phyloP scores from a whole-genome alignment of 2,113 vertebrate species.

The Pungitius pungitius region DNA sequence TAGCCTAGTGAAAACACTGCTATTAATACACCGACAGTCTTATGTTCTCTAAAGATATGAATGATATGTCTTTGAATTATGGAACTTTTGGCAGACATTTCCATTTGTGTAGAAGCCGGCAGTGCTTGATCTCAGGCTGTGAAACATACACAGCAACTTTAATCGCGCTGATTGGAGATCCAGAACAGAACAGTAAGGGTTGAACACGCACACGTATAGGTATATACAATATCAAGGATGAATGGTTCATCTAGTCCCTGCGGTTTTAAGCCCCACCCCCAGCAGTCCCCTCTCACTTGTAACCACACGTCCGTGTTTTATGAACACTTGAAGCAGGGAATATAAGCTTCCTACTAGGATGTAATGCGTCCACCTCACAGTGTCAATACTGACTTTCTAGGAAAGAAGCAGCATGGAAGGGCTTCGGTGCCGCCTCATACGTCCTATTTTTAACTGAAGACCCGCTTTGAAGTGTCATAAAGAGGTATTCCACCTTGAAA shows the following conservation, averaged over 20 bases:
- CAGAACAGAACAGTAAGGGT: too few species aligned
- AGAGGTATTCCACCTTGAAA: not conserved
- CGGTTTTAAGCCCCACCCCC: conserved; percentile 18
- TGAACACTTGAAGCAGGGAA: conserved; percentile 49
- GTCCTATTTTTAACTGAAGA: conserved; percentile 27
- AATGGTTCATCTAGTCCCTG: conserved; percentile 19
- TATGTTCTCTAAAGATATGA: not conserved
- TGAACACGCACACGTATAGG: not conserved
- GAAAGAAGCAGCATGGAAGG: conserved; percentile 34
- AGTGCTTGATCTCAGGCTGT: not conserved
- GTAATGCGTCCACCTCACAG: conserved; percentile 21
- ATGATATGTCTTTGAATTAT: not conserved
- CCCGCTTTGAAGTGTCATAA: conserved; percentile 36
- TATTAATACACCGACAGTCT: not conserved
- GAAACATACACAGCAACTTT: too few species aligned
- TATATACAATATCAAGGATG: not conserved
- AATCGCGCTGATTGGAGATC: conserved; percentile 30
- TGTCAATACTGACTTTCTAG: conserved; percentile 50
- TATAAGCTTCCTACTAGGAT: conserved; percentile 46
- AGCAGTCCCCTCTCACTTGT: conserved; percentile 42
- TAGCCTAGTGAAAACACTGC: too few species aligned
- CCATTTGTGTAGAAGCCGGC: too few species aligned
- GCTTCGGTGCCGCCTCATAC: conserved; percentile 11
- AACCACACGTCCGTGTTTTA: conserved; percentile 47
- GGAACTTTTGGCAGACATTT: too few species aligned